Percentiles rank a stretch among this genome's conserved stretches.
Conservation (phyloP, 2,113 vertebrate species). For the Tragelaphus strepsiceros region DNA sequence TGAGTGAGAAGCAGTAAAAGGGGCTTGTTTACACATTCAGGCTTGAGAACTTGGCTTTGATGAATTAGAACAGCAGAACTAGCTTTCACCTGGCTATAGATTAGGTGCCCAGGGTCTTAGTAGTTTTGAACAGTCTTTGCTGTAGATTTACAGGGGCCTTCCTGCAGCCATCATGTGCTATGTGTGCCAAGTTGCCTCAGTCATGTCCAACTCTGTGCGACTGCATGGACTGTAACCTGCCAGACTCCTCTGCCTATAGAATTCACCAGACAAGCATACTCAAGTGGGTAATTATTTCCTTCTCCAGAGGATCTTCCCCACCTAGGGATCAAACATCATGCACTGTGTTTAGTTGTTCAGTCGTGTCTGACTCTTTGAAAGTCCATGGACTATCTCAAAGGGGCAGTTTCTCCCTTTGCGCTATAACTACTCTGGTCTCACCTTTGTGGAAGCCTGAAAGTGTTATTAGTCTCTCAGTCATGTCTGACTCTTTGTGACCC, state of each 20-base stretch:
- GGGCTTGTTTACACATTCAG: neutral
- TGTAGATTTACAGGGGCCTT: neutral
- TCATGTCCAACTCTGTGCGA: neutral
- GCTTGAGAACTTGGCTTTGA: neutral
- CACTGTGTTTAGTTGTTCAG: neutral
- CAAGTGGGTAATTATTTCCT: neutral
- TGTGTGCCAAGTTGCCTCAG: neutral
- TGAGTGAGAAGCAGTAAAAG: neutral
- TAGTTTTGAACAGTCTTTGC: neutral
- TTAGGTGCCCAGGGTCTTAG: neutral
- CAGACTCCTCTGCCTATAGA: neutral
- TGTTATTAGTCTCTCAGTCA: neutral
- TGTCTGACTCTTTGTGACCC: neutral
- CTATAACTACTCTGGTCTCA: neutral
- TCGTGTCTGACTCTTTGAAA: neutral
- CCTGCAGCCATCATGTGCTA: neutral
- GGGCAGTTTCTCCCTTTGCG: neutral
- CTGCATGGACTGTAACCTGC: neutral
- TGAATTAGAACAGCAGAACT: neutral
- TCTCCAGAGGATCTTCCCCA: neutral
- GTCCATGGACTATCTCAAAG: neutral
- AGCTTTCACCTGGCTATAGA: neutral
- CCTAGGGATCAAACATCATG: neutral
- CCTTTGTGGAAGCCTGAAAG: neutral
- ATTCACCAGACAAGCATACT: neutral